Evolutionary conservation across 2,797 vertebrate species (phyloP).

Genomic region (Glyptemys insculpta): DNA sequence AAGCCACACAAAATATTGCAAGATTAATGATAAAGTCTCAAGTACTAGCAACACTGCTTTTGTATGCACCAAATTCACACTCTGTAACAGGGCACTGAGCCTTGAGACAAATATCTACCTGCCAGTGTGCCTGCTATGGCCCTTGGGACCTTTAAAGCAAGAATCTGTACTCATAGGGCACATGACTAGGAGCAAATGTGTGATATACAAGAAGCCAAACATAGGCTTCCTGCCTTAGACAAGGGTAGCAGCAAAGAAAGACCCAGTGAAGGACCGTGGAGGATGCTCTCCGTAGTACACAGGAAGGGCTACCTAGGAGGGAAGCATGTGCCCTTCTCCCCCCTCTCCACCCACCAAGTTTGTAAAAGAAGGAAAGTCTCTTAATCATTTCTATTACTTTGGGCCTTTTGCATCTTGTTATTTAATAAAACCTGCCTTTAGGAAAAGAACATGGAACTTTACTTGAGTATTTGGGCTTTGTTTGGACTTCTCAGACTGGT

Average conservation of each 20-base stretch:
- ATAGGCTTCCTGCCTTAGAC: neutral
- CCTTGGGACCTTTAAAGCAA: neutral
- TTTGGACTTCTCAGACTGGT: neutral
- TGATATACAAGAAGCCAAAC: neutral
- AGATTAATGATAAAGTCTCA: neutral
- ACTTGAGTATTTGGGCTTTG: neutral
- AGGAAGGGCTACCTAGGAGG: neutral
- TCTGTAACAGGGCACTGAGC: neutral
- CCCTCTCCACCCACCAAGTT: neutral
- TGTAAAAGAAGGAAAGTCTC: neutral
- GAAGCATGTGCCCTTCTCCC: neutral
- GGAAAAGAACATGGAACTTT: neutral
- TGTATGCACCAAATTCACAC: neutral
- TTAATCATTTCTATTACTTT: neutral
- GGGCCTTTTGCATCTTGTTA: neutral
- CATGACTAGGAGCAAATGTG: neutral
- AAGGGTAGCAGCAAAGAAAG: neutral
- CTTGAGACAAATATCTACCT: neutral
- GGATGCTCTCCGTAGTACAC: neutral
- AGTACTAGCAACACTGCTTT: neutral
- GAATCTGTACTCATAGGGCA: neutral
- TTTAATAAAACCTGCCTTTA: neutral
- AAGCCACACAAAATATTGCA: neutral
- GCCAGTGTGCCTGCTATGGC: neutral
- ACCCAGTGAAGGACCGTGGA: neutral